These are phyloP conservation scores for Marmota monax DNA, from an alignment of 2,113 vertebrate species.

Conservation along the genomic window DNA sequence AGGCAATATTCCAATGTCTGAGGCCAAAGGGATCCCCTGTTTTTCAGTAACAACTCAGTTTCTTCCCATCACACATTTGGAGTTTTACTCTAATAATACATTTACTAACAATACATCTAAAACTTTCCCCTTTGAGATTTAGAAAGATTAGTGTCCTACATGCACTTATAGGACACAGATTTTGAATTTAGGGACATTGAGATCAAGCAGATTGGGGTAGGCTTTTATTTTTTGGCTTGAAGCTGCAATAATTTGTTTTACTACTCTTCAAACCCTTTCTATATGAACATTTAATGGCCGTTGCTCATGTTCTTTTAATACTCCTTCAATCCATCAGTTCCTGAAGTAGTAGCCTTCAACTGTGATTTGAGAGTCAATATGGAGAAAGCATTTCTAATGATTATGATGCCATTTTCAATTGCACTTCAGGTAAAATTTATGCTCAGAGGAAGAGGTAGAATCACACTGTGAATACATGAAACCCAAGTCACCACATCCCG, in stretches of 20 bases:
- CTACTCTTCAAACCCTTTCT: not conserved
- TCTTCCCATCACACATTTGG: not conserved
- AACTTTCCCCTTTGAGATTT: constrained; percentile 25
- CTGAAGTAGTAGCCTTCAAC: not conserved
- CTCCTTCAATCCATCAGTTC: not conserved
- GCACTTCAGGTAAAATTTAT: not conserved
- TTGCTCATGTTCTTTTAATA: not conserved
- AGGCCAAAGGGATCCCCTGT: not conserved
- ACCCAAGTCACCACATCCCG: not conserved
- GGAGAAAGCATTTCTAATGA: constrained; percentile 8
- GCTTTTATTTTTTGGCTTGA: constrained; percentile 38
- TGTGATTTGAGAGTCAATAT: not conserved
- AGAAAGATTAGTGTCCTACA: not conserved
- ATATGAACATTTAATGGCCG: not conserved
- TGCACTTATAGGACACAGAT: constrained; percentile 37
- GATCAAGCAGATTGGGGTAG: not conserved
- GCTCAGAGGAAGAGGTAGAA: not conserved
- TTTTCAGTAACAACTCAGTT: not conserved
- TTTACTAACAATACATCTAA: constrained; percentile 25
- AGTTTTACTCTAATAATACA: constrained; percentile 21
- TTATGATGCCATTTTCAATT: not conserved
- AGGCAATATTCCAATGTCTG: not conserved
- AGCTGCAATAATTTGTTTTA: constrained; percentile 42
- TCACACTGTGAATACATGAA: constrained; percentile 17
- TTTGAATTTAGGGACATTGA: constrained; percentile 25